phyloP scores from a whole-genome alignment of 2,888 invertebrate species.

The Dexiosoma caninum region DNA sequence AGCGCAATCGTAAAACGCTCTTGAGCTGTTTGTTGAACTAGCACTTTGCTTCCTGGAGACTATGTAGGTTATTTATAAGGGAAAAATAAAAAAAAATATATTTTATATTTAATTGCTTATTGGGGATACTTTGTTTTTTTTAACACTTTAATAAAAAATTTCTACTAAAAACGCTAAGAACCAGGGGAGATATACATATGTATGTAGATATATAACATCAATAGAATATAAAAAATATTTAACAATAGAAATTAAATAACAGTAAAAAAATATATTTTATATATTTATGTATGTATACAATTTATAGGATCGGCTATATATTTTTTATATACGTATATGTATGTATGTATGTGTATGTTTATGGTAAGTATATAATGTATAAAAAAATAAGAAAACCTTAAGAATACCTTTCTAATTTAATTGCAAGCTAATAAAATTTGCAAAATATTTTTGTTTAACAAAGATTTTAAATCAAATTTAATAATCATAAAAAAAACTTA shows the following conservation, averaged over 20 bases:
- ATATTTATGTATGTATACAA: background rate
- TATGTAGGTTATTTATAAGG: background rate
- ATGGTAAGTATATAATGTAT: slow-evolving; percentile 17
- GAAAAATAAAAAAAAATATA: background rate
- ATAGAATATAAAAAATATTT: slow-evolving; percentile 52
- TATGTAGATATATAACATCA: slow-evolving; percentile 32
- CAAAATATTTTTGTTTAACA: slow-evolving; percentile 13
- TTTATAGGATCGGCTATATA: slow-evolving; percentile 32
- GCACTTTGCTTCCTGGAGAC: background rate
- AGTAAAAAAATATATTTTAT: slow-evolving; percentile 51
- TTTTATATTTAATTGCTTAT: background rate
- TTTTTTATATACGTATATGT: background rate
- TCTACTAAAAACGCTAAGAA: slow-evolving; percentile 30
- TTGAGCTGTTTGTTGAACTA: background rate
- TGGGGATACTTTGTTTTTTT: background rate
- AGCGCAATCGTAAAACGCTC: too few species aligned
- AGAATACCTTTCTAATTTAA: background rate
- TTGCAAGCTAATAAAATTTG: slow-evolving; percentile 4
- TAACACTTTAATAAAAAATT: slow-evolving; percentile 3
- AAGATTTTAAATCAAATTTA: slow-evolving; percentile 2
- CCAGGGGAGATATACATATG: slow-evolving; percentile 24
- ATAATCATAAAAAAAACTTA: slow-evolving; percentile 17
- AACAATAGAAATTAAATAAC: slow-evolving; percentile 52
- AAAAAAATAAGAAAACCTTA: slow-evolving; percentile 16
- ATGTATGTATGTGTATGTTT: background rate